A percentile compares a stretch with the other conserved stretches of the same genome.
Conservation (phyloP, 2,113 vertebrate genomes). For the Ciconia boyciana region DNA sequence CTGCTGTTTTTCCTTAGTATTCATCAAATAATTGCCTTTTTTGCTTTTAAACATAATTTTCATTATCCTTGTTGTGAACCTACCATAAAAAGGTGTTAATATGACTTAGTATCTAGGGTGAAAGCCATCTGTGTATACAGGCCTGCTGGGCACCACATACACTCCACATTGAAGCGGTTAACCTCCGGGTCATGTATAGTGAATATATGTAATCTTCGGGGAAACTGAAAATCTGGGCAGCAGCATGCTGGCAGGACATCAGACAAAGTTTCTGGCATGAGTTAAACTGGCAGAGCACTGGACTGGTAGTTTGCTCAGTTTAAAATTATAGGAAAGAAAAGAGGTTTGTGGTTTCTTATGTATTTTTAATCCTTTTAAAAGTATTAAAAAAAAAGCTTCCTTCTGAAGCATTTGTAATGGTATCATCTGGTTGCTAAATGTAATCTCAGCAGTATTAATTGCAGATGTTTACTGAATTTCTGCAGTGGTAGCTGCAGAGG, state of each 20-base stretch:
- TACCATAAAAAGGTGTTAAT: neutral
- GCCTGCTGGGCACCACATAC: neutral
- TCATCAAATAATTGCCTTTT: neutral
- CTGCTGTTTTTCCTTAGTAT: neutral
- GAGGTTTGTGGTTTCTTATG: neutral
- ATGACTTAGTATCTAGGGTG: neutral
- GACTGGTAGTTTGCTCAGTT: neutral
- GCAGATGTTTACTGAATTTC: neutral
- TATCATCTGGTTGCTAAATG: neutral
- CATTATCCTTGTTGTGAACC: neutral
- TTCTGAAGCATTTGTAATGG: neutral
- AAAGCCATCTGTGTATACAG: neutral
- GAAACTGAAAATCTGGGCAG: conserved; percentile 8
- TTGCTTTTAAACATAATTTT: neutral
- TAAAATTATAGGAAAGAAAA: conserved; percentile 35
- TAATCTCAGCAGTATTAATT: neutral
- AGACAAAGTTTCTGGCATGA: neutral
- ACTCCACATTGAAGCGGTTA: neutral
- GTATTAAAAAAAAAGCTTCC: neutral
- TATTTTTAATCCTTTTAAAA: conserved; percentile 12
- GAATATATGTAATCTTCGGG: neutral
- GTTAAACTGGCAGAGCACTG: neutral
- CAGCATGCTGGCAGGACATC: conserved; percentile 43
- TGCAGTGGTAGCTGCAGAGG: neutral
- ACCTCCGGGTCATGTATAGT: rapidly evolving